Evolutionary conservation across 37 sponge, comb jelly and placozoan genomes (phyloP).

Genomic region (Diacarnus erythraeanus): DNA sequence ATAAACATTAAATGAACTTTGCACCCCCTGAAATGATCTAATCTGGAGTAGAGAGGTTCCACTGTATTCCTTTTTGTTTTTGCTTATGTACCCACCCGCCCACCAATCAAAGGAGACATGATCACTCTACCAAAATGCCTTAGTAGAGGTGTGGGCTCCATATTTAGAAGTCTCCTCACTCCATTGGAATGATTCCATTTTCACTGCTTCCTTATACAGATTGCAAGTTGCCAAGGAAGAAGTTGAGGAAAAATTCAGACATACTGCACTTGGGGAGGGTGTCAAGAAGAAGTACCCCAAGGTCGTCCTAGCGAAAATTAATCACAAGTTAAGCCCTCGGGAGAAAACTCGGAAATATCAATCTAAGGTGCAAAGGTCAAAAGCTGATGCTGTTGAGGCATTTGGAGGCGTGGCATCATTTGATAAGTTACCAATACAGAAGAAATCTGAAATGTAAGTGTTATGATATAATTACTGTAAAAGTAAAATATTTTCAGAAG

Average conservation of each 20-base stretch:
- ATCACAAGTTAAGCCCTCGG: not conserved
- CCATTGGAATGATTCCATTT: too few relatives aligned
- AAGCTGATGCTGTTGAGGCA: not conserved
- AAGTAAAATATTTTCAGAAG: too few relatives aligned
- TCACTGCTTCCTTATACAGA: too few relatives aligned
- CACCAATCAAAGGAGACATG: too few relatives aligned
- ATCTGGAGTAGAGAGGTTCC: too few relatives aligned
- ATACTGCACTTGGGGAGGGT: constrained; percentile 24
- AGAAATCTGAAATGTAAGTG: constrained; percentile 7
- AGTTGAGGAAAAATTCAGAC: not conserved
- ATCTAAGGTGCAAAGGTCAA: constrained; percentile 10
- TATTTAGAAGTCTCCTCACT: too few relatives aligned
- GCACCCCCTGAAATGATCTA: too few relatives aligned
- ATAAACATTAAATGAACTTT: too few relatives aligned
- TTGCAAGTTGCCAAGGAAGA: constrained; percentile 38
- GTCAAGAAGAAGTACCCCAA: constrained; percentile 2
- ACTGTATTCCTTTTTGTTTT: too few relatives aligned
- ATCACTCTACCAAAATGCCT: too few relatives aligned
- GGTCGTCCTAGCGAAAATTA: not conserved
- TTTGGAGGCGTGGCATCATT: constrained; percentile 16
- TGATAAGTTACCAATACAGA: not conserved
- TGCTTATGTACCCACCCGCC: too few relatives aligned
- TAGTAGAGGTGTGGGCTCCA: too few relatives aligned
- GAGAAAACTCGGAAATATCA: not conserved
- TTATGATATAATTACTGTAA: not conserved